Conservation (phyloP, 2,113 vertebrate species). For the Lamprologus speciosus region DNA sequence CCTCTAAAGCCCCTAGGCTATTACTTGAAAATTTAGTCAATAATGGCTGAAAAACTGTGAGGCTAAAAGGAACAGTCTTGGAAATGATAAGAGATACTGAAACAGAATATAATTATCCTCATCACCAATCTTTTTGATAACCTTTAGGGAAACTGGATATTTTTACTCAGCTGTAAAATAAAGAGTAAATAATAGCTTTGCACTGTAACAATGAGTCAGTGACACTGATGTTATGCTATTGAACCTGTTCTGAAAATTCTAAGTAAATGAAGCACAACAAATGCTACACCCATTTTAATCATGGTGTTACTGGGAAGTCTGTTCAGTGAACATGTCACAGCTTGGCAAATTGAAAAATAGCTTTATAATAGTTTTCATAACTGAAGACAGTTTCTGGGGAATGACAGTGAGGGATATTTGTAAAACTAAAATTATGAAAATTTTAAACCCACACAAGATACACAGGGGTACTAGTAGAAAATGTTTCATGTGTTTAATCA, state of each 20-base stretch:
- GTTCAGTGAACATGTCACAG: neutral
- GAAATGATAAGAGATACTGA: neutral
- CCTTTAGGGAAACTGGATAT: neutral
- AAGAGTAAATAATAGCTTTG: neutral
- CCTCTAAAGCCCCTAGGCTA: neutral
- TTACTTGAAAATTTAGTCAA: neutral
- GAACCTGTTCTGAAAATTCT: neutral
- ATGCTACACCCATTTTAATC: neutral
- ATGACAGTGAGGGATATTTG: neutral
- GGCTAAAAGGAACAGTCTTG: neutral
- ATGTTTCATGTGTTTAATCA: neutral
- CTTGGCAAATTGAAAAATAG: neutral
- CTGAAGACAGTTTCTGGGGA: neutral
- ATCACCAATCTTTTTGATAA: neutral
- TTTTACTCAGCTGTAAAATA: neutral
- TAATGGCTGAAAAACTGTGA: neutral
- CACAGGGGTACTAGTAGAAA: neutral
- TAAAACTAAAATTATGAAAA: neutral
- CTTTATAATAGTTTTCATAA: neutral
- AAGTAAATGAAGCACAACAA: neutral
- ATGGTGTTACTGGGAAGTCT: neutral
- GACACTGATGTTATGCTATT: neutral
- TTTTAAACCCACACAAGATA: neutral
- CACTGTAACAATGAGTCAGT: neutral
- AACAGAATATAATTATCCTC: neutral